Base-by-base conservation (phyloP, 2,888 invertebrate species). In the Neuroscelio doddi region DNA sequence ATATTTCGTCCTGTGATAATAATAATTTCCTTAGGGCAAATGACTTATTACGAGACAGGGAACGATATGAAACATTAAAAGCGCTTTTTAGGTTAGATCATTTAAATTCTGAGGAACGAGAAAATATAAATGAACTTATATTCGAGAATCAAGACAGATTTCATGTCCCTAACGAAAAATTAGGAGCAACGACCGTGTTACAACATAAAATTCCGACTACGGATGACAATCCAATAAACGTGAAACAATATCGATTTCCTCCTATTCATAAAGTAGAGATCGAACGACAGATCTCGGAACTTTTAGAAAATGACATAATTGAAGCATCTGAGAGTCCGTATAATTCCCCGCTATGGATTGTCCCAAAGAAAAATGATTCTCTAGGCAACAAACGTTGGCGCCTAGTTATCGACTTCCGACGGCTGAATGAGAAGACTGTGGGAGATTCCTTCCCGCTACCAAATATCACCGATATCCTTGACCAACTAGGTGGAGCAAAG, bases 401-500 rank as follows among this genome's bases (percentile, higher is more conserved):
- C 15, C 1, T 64, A 26, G 52, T 62, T n/a, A 8, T 55, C 1
- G 66, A 69, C 29, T 69, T 58, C 30, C 21, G 64, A 7, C 17
- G 39, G 39, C 9, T 69, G 7, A 69, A 69, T 36, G 50, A 62
- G n/a, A 45, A 51, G 9, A 56, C 52, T 3, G 16, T 62, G 0
- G 65, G 63, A 1, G 59, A 67, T 17, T 44, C 47, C 21, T 69
- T 47, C 14, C 68, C 71, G 0, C 27, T 72, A 1, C 73, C 74
- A 0, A 67, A 70, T 15, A 72, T 76, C 0, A 59, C 57, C 0
- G 69, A 73, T 1, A 76, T 73, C 9, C 32, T 76, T 10, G 69
- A 76, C 8, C 57, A 59, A 34, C 16, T 76, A n/a, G 66, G 74
- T 1, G 45, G 64, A 1, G 63, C 70, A 15, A 61, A 41, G 15